A percentile compares a stretch with the other conserved stretches of the same genome.
These are phyloP conservation scores for Chloropsis cyanopogon DNA, from an alignment of 2,113 vertebrate genomes.

Conservation along the genomic window DNA sequence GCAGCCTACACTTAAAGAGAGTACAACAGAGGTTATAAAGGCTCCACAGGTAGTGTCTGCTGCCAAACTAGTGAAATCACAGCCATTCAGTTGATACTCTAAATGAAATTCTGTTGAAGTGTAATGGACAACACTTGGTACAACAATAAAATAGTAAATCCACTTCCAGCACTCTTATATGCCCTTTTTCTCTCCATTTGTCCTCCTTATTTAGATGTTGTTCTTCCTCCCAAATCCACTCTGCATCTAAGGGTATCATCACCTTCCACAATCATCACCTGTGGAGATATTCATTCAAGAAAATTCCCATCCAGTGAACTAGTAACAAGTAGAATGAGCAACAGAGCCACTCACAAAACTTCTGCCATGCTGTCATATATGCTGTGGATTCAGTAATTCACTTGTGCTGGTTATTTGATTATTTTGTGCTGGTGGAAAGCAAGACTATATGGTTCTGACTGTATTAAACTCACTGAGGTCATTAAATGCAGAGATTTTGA, in stretches of 20 bases:
- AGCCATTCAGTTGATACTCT: background rate
- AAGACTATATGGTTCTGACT: background rate
- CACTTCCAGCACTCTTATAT: background rate
- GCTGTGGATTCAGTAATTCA: background rate
- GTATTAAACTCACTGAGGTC: background rate
- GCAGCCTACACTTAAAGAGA: background rate
- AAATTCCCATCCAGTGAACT: background rate
- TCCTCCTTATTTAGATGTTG: background rate
- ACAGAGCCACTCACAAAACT: background rate
- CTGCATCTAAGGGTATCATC: background rate
- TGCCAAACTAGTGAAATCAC: background rate
- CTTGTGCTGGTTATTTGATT: background rate
- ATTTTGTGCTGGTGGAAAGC: background rate
- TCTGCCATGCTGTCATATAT: background rate
- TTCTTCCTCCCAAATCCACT: background rate
- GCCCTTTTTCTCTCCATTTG: background rate
- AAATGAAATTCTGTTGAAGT: conserved; percentile 2
- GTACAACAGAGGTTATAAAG: background rate
- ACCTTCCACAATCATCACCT: background rate
- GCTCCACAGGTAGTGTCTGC: background rate
- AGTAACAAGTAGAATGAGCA: background rate
- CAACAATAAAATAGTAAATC: background rate
- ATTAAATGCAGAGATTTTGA: background rate
- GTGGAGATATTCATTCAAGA: background rate
- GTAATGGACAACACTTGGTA: background rate